Percentiles rank a stretch among this genome's conserved stretches.
These are phyloP conservation scores for Etia nguti DNA, from an alignment of 2,113 vertebrate genomes.

Conservation along the genomic window DNA sequence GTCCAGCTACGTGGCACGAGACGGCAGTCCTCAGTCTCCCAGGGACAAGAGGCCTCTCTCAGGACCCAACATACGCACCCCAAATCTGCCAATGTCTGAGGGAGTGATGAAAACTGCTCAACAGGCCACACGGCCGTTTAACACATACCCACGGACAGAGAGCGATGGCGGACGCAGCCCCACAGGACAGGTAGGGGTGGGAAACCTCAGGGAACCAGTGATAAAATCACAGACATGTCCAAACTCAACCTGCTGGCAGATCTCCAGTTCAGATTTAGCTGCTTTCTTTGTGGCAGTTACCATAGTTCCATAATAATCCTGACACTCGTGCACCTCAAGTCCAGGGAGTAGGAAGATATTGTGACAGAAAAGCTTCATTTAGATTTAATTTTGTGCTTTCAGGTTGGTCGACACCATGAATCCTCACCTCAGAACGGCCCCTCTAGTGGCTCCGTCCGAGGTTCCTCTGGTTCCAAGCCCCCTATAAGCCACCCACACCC, in stretches of 20 bases:
- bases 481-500: constrained; percentile 51
- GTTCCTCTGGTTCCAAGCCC: constrained; percentile 47
- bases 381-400: neutral
- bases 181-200: constrained; percentile 74
- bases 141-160: constrained; percentile 89
- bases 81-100: constrained; percentile 71
- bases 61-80: constrained; percentile 83
- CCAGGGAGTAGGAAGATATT: neutral
- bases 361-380: neutral
- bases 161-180: constrained; percentile 77
- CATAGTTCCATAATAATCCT: neutral
- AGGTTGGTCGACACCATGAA: constrained; percentile 66
- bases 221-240: neutral
- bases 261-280: neutral
- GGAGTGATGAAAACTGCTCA: constrained; percentile 76
- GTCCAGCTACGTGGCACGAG: constrained; percentile 71
- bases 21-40: constrained; percentile 77
- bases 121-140: constrained; percentile 82
- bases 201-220: neutral
- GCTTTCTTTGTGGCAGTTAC: rapidly evolving
- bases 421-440: constrained; percentile 77
- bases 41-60: constrained; percentile 89
- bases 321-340: neutral
- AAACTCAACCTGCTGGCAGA: neutral
- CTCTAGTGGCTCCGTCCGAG: constrained; percentile 13